A percentile compares a stretch with the other conserved stretches of the same genome.
These are phyloP conservation scores for Phainopepla nitens DNA, from an alignment of 2,113 vertebrate species.

Conservation along the genomic window DNA sequence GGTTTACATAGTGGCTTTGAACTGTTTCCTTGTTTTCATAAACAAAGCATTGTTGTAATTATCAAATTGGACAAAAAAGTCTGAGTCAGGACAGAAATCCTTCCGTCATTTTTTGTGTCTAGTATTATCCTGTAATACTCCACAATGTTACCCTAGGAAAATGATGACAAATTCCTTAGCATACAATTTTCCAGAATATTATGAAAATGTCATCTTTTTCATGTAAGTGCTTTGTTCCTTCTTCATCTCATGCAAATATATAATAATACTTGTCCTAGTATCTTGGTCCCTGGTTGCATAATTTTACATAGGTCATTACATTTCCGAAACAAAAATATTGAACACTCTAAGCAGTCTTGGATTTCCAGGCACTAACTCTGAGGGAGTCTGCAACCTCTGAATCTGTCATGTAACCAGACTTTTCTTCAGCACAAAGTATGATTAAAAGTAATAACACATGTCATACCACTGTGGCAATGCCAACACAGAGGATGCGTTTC, in stretches of 20 bases:
- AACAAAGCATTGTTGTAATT: neutral
- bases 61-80: neutral
- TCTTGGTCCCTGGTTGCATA: neutral
- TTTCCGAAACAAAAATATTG: slow-evolving; percentile 36
- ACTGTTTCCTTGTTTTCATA: slow-evolving; percentile 22
- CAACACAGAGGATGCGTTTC: slow-evolving; percentile 66
- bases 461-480: slow-evolving; percentile 67
- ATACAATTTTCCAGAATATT: neutral
- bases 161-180: neutral
- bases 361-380: slow-evolving; percentile 43
- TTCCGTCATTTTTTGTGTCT: neutral
- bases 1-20: slow-evolving; percentile 16
- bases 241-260: neutral
- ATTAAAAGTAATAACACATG: slow-evolving; percentile 71
- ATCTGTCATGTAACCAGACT: slow-evolving; percentile 64
- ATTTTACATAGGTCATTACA: slow-evolving; percentile 10
- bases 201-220: neutral
- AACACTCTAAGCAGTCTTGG: neutral
- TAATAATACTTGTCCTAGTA: neutral
- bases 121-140: neutral
- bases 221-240: neutral
- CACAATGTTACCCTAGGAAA: neutral
- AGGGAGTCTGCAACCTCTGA: slow-evolving; percentile 55
- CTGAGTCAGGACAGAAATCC: neutral
- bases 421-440: slow-evolving; percentile 64